These are phyloP conservation scores for Thereva nobilitata DNA, from an alignment of 2,888 invertebrate species.

Conservation along the genomic window DNA sequence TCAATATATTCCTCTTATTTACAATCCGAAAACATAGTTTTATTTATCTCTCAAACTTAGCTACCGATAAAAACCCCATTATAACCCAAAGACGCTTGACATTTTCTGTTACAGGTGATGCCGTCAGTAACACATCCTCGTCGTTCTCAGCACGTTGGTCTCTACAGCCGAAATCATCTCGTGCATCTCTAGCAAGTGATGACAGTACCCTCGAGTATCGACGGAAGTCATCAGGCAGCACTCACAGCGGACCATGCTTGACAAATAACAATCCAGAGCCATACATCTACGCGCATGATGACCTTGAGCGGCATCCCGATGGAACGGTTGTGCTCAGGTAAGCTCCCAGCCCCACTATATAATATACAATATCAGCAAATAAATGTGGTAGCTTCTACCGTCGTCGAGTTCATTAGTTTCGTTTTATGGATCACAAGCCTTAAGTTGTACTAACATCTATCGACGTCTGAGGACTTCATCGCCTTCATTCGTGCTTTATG, in stretches of 20 bases:
- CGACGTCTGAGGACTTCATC: too few species aligned
- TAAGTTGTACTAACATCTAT: too few species aligned
- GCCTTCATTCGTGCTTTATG: too few species aligned
- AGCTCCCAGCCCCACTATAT: slow-evolving; percentile 40
- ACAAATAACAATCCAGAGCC: slow-evolving; percentile 44
- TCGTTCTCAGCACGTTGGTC: slow-evolving; percentile 40
- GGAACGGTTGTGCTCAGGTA: slow-evolving; percentile 68
- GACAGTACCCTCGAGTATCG: slow-evolving; percentile 54
- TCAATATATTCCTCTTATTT: too few species aligned
- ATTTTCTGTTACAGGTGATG: slow-evolving; percentile 36
- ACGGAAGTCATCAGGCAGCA: slow-evolving; percentile 56
- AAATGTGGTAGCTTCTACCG: too few species aligned
- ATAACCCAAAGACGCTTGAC: too few species aligned
- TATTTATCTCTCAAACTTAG: too few species aligned
- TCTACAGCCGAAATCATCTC: slow-evolving; percentile 53
- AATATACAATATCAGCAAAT: not conserved
- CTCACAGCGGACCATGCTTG: slow-evolving; percentile 45
- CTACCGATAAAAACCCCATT: too few species aligned
- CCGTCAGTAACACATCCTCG: slow-evolving; percentile 11
- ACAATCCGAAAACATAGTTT: too few species aligned
- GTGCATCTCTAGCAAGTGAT: slow-evolving; percentile 60
- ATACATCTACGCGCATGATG: slow-evolving; percentile 53
- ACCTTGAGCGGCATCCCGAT: slow-evolving; percentile 62
- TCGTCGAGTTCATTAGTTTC: too few species aligned
- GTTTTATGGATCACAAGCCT: too few species aligned